phyloP scores from a whole-genome alignment of 2,113 vertebrate genomes.

The Vulpes ferrilata region DNA sequence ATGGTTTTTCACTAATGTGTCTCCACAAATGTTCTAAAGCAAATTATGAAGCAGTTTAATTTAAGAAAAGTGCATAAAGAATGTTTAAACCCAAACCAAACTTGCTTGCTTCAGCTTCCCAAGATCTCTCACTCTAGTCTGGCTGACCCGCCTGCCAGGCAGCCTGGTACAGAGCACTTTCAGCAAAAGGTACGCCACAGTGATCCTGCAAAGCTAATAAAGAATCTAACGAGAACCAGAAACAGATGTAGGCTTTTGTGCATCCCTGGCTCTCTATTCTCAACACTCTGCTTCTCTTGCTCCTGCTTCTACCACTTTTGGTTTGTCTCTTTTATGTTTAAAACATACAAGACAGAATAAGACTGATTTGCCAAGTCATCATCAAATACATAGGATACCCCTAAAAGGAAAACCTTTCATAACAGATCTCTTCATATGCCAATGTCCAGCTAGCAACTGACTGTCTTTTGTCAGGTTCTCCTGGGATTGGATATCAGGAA shows the following conservation, averaged over 20 bases:
- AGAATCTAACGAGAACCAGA: constrained; percentile 3
- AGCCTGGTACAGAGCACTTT: not conserved
- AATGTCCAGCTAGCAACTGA: not conserved
- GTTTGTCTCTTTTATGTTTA: constrained; percentile 30
- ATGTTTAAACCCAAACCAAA: constrained; percentile 7
- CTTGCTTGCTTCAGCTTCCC: not conserved
- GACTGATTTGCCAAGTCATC: not conserved
- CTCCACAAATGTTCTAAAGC: constrained; percentile 48
- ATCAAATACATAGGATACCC: not conserved
- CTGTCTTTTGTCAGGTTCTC: not conserved
- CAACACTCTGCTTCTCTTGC: not conserved
- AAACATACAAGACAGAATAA: not conserved
- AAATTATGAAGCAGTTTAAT: constrained; percentile 39
- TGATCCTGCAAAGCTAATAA: constrained; percentile 4
- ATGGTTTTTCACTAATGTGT: not conserved
- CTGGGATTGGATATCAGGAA: not conserved
- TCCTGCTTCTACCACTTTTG: not conserved
- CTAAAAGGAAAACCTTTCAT: not conserved
- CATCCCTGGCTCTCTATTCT: not conserved
- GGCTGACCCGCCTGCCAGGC: not conserved
- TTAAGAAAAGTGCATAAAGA: constrained; percentile 23
- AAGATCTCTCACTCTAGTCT: not conserved
- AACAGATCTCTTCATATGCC: not conserved
- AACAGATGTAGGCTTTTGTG: constrained; percentile 15
- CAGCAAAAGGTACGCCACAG: not conserved